Conservation (phyloP, 2,113 vertebrate genomes). For the Cebidichthys violaceus region DNA sequence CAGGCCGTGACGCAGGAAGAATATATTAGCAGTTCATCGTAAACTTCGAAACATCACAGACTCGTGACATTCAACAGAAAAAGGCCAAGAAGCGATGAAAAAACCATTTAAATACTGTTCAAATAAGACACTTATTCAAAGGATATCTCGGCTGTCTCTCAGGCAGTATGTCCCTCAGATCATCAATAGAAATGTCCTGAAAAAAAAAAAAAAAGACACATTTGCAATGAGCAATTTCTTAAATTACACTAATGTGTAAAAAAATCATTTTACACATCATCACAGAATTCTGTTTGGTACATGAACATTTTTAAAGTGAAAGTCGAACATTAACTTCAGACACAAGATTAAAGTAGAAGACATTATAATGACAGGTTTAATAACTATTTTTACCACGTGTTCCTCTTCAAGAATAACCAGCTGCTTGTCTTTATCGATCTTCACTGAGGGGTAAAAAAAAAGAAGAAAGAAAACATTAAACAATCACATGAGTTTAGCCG, state of each 20-base stretch:
- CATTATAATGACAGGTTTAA: background rate
- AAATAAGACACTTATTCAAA: conserved; percentile 47
- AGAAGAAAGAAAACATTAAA: background rate
- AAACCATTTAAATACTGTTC: background rate
- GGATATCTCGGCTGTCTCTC: conserved; percentile 88
- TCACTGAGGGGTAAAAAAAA: conserved; percentile 85
- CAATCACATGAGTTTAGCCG: background rate
- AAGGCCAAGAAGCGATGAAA: background rate
- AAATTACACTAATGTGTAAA: conserved; percentile 11
- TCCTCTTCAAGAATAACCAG: conserved; percentile 96
- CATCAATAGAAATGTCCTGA: conserved; percentile 85
- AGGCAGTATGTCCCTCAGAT: conserved; percentile 83
- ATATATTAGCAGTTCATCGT: background rate
- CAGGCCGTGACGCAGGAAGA: background rate
- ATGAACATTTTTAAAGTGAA: background rate
- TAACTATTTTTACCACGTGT: conserved; percentile 87
- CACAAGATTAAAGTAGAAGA: background rate
- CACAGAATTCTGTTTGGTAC: background rate
- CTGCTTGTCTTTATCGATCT: conserved; percentile 96
- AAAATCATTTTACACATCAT: background rate
- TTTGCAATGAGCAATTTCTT: too few species aligned
- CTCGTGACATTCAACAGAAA: background rate
- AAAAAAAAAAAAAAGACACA: conserved; percentile 49
- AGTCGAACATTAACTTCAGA: background rate
- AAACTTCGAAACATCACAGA: background rate